Conservation (phyloP, 2,113 vertebrate species). For the Cyprinodon brontotheroides region DNA sequence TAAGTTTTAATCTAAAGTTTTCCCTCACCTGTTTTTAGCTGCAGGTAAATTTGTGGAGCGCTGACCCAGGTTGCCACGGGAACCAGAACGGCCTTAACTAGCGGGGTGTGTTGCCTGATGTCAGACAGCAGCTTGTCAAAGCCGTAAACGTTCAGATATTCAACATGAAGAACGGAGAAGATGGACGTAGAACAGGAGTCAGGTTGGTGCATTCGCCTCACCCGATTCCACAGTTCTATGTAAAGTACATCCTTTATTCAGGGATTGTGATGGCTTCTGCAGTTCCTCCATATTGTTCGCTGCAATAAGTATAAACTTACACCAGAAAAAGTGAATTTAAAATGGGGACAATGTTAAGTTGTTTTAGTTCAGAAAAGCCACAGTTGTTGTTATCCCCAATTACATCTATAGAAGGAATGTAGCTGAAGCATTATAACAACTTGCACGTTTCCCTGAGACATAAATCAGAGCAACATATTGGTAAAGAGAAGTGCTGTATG, state of each 20-base stretch:
- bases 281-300: no score
- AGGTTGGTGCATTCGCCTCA: slow-evolving; percentile 86
- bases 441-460: neutral
- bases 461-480: neutral
- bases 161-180: no score
- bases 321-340: no score
- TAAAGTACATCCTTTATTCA: slow-evolving; percentile 21
- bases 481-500: no score
- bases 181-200: no score
- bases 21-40: slow-evolving; percentile 90
- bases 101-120: slow-evolving; percentile 84
- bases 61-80: slow-evolving; percentile 86
- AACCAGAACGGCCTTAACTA: slow-evolving; percentile 85
- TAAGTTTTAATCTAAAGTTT: neutral
- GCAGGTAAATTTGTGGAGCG: slow-evolving; percentile 83
- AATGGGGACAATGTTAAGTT: no score
- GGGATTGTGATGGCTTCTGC: no score
- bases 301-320: no score
- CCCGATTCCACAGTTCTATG: no score
- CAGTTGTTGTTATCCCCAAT: neutral
- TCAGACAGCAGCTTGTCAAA: slow-evolving; percentile 86
- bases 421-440: neutral
- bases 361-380: neutral
- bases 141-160: slow-evolving; percentile 87
- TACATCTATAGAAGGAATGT: neutral